Evolutionary conservation across 2,113 vertebrate genomes (phyloP).

Genomic region (Centropristis striata): DNA sequence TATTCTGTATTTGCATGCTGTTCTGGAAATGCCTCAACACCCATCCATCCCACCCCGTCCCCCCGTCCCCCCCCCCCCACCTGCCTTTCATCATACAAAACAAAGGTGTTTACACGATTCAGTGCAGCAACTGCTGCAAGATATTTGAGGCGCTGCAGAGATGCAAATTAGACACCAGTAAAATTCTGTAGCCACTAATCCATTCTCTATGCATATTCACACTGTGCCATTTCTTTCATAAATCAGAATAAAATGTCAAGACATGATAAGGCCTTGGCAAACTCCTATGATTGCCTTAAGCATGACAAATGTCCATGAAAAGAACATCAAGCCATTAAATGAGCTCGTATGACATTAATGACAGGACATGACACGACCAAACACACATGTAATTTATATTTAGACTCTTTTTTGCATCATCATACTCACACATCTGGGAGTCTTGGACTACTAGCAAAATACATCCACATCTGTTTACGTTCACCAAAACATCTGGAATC

Average conservation of each 20-base stretch:
- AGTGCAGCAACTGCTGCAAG: constrained; percentile 61
- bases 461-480: neutral
- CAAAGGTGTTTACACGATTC: constrained; percentile 73
- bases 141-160: constrained; percentile 58
- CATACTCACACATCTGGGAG: neutral
- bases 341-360: constrained; percentile 8
- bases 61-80: constrained; percentile 20
- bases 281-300: constrained; percentile 32
- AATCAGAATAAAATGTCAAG: constrained; percentile 66
- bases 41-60: neutral
- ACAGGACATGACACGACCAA: constrained; percentile 28
- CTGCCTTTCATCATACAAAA: constrained; percentile 74
- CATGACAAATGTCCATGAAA: constrained; percentile 41
- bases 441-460: neutral
- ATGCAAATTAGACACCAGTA: constrained; percentile 76
- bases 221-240: constrained; percentile 50
- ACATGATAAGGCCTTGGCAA: constrained; percentile 39
- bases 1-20: constrained; percentile 71
- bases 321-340: constrained; percentile 31
- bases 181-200: constrained; percentile 67
- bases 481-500: neutral
- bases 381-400: constrained; percentile 14
- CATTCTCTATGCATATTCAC: constrained; percentile 72
- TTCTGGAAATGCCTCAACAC: constrained; percentile 55
- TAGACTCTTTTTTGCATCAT: neutral